Evolutionary conservation across 1,140 invertebrate species (phyloP), one percentile per base, ranked within the genome.

Genomic region (Zaprionus tsacasi): DNA sequence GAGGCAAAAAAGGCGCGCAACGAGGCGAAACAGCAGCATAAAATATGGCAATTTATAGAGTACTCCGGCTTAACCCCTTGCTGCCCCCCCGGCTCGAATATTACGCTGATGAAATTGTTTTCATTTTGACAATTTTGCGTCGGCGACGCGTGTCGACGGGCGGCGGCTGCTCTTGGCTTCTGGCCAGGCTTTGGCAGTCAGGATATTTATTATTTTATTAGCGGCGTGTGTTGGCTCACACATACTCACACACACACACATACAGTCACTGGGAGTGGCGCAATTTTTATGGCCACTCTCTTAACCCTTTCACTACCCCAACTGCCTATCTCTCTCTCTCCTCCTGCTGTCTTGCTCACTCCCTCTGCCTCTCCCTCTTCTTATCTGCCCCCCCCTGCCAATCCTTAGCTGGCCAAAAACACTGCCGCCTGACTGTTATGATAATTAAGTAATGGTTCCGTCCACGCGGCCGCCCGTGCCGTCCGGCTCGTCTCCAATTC

Each of bases 121-220:
- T 76, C 76, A 59, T 50, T 50, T 50, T 25, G 52, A 55, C 52
- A 55, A 55, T 55, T 55, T 55, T 55, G n/a, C 48, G 65, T 12
- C 12, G 68, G 52, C 63, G 66, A 59, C 74, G 48, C 60, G 70
- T 79, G 65, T 70, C 54, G 38, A 30, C 65, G 48, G 63, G 69
- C n/a, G 70, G 60, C 40, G 27, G 36, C 52, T 57, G 38, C 78
- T 8, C 35, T 12, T 35, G 30, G 30, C 27, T 56, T 33, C 30
- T 56, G 54, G 33, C 35, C 45, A 7, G 59, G 57, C 65, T 70
- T 70, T 70, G 56, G 70, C 55, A 76, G 63, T 52, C 77, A 80
- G 85, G 81, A 88, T 88, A 89, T 88, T 88, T 88, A 89, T 88
- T 89, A 88, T 88, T 88, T 88, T 88, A 88, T 88, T 88, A 88